Evolutionary conservation across 1,140 invertebrate genomes (phyloP).

Genomic region (Diorhabda sublineata): DNA sequence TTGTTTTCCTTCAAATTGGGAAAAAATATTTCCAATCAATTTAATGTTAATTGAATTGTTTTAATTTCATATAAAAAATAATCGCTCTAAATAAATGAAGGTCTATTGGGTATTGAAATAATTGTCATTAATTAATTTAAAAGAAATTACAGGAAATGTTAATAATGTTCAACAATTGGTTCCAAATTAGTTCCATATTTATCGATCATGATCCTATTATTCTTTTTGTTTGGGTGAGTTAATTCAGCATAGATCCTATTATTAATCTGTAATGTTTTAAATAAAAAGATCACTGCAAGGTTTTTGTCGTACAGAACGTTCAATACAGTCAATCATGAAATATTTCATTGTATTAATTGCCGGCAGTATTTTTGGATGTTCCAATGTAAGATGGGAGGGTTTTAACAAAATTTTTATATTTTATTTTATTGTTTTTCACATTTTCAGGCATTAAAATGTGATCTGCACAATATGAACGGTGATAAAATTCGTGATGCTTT

Average conservation of each 20-base stretch:
- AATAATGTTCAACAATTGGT: conserved; percentile 21
- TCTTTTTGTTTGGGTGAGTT: conserved; percentile 18
- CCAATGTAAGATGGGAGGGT: not conserved
- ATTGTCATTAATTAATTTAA: no score
- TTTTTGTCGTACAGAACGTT: no score
- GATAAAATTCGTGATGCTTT: conserved; percentile 28
- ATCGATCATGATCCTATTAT: conserved; percentile 18
- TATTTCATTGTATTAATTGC: not conserved
- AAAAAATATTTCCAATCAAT: no score
- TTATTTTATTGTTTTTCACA: not conserved
- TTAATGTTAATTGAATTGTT: no score
- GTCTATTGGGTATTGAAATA: no score
- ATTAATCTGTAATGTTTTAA: conserved; percentile 9
- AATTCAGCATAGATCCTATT: conserved; percentile 36
- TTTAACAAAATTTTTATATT: no score
- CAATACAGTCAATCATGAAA: conserved; percentile 7
- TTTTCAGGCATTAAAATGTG: conserved; percentile 39
- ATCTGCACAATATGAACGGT: conserved; percentile 26
- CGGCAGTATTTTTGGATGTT: not conserved
- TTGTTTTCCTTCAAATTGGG: no score
- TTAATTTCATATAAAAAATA: no score
- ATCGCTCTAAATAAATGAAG: no score
- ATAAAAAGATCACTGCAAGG: no score
- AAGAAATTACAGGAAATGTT: not conserved
- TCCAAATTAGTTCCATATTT: conserved; percentile 30